phyloP scores from a whole-genome alignment of 2,113 vertebrate species.

The Hiodon tergisus region DNA sequence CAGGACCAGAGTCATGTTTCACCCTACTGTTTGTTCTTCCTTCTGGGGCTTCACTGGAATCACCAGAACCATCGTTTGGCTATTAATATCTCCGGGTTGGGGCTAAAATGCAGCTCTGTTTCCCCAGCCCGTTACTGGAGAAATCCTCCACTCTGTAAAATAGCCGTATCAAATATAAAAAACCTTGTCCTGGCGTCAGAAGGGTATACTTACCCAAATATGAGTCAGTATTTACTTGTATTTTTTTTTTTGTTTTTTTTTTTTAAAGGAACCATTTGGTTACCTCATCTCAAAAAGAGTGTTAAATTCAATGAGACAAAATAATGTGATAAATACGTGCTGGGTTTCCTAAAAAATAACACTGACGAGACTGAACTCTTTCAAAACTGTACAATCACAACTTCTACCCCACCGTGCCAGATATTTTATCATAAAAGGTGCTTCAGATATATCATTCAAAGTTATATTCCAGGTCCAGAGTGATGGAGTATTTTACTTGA shows the following conservation, averaged over 20 bases:
- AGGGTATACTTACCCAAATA: slow-evolving; percentile 28
- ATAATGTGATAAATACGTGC: not conserved
- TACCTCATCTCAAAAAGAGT: slow-evolving; percentile 15
- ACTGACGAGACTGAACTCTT: slow-evolving; percentile 19
- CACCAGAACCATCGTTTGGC: slow-evolving; percentile 9
- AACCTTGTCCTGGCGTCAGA: slow-evolving; percentile 5
- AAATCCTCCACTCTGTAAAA: slow-evolving; percentile 22
- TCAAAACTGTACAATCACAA: slow-evolving; percentile 21
- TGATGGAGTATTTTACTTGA: not conserved
- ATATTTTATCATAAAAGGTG: slow-evolving; percentile 30
- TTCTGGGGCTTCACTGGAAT: slow-evolving; percentile 11
- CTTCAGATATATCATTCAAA: slow-evolving; percentile 28
- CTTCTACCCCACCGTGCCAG: slow-evolving; percentile 12
- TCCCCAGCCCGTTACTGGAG: slow-evolving; percentile 11
- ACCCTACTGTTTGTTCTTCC: not conserved
- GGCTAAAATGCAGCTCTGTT: slow-evolving; percentile 30
- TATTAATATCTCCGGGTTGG: slow-evolving; percentile 5
- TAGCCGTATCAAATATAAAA: slow-evolving; percentile 32
- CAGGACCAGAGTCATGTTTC: slow-evolving; percentile 14
- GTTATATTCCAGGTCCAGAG: slow-evolving; percentile 24
- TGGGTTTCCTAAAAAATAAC: slow-evolving; percentile 23
- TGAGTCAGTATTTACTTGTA: slow-evolving; percentile 11
- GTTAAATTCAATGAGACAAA: slow-evolving; percentile 15
- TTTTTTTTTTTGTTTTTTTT: slow-evolving; percentile 12
- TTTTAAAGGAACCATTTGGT: slow-evolving; percentile 19